Conservation (phyloP, 2,797 vertebrate genomes). For the Pteronotus mesoamericanus region DNA sequence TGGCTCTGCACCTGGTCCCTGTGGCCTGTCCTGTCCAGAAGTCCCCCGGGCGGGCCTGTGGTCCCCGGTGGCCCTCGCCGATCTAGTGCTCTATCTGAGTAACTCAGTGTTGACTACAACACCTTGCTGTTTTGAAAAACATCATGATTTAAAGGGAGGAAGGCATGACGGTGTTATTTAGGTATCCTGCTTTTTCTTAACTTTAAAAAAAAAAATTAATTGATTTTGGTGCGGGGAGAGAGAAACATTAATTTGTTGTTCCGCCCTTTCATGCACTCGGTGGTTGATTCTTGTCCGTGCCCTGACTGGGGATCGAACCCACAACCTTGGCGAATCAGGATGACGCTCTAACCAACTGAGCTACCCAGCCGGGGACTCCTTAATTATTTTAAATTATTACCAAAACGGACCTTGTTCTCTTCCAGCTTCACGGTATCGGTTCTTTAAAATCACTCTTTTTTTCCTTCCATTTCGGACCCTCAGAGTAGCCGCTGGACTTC, state of each 20-base stretch:
- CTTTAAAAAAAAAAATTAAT: no score
- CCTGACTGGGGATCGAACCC: no score
- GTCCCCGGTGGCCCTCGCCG: accelerated
- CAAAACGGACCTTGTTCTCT: neutral
- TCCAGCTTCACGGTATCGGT: neutral
- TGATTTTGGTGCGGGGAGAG: no score
- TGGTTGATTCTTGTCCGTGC: no score
- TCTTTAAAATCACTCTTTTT: neutral
- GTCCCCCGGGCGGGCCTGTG: neutral
- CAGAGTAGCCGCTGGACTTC: no score
- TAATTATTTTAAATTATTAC: neutral
- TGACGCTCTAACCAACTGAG: no score
- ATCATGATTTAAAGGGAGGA: neutral
- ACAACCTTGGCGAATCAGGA: no score
- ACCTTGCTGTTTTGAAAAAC: no score
- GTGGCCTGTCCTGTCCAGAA: neutral
- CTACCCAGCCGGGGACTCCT: no score
- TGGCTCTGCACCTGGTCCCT: accelerated
- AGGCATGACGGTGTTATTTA: neutral
- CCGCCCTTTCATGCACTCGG: no score
- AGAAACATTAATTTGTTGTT: no score
- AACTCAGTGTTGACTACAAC: neutral
- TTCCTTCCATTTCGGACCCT: neutral
- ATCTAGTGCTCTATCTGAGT: neutral
- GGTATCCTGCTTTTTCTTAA: neutral